These are phyloP conservation scores for Acanthaster planci DNA, from an alignment of 35 echinoderm and acorn worm genomes.

Conservation along the genomic window DNA sequence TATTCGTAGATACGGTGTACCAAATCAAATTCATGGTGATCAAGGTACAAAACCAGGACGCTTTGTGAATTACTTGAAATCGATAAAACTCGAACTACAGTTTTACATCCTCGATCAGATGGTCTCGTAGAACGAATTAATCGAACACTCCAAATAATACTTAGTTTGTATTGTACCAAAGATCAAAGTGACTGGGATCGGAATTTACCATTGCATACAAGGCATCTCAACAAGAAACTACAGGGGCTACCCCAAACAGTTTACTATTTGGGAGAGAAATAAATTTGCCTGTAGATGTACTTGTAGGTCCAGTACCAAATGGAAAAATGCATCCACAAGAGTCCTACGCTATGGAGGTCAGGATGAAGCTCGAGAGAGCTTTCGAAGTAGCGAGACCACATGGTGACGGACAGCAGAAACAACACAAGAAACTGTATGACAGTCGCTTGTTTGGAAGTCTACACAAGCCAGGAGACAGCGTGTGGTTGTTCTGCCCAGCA, in stretches of 20 bases:
- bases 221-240: neutral
- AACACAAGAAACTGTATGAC: neutral
- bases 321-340: neutral
- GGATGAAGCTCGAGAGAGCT: neutral
- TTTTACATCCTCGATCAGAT: constrained; percentile 55
- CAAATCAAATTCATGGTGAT: constrained; percentile 32
- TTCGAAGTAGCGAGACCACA: neutral
- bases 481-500: neutral
- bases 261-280: constrained; percentile 5
- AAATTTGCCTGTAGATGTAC: neutral
- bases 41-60: constrained; percentile 64
- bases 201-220: constrained; percentile 41
- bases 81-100: constrained; percentile 49
- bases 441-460: neutral
- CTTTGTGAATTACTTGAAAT: constrained; percentile 52
- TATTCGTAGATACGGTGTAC: constrained; percentile 39
- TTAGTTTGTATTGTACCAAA: neutral
- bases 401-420: neutral
- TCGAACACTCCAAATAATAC: constrained; percentile 26
- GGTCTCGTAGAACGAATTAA: constrained; percentile 66
- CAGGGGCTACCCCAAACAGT: neutral
- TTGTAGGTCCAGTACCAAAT: neutral
- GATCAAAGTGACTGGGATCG: constrained; percentile 42
- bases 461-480: neutral
- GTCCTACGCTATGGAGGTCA: constrained; percentile 1